These are phyloP conservation scores for Ametastegia equiseti DNA, from an alignment of 2,888 invertebrate species.

Conservation along the genomic window DNA sequence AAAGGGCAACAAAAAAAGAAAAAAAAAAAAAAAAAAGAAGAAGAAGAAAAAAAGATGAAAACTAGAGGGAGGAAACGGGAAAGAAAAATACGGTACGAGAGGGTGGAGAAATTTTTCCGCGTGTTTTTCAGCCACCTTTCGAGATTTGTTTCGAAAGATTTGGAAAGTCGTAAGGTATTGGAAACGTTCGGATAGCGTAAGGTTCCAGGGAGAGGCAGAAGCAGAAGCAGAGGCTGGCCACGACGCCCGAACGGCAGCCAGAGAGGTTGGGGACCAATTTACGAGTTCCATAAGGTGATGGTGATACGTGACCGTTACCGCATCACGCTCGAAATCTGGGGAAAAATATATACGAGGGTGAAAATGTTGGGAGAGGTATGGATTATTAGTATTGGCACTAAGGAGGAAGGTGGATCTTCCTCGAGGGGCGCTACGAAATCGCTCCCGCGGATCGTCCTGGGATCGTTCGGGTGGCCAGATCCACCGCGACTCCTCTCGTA, in stretches of 20 bases:
- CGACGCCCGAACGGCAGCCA: not conserved
- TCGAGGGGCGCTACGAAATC: conserved; percentile 63
- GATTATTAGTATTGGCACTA: conserved; percentile 70
- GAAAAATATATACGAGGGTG: conserved; percentile 58
- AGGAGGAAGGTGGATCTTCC: conserved; percentile 61
- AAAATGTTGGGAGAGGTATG: conserved; percentile 65
- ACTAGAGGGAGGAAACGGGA: not conserved
- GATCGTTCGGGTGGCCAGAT: conserved; percentile 59
- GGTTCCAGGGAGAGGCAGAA: too few relatives aligned
- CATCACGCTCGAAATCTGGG: conserved; percentile 66
- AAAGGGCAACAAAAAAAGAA: not conserved
- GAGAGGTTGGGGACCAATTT: conserved; percentile 59
- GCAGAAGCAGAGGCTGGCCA: conserved; percentile 47
- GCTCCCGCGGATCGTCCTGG: conserved; percentile 49
- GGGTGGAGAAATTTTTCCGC: not conserved
- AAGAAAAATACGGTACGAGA: not conserved
- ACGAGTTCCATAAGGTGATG: conserved; percentile 67
- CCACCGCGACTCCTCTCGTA: conserved; percentile 66
- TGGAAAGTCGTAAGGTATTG: conserved; percentile 42
- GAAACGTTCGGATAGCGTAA: conserved; percentile 35
- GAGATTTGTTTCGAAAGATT: conserved; percentile 53
- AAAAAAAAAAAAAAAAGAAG: not conserved
- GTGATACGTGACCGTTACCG: conserved; percentile 68
- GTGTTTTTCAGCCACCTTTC: conserved; percentile 29
- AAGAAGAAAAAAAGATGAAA: too few relatives aligned